These are phyloP conservation scores for Argynnis bischoffii DNA, from an alignment of 2,888 invertebrate genomes.

Conservation along the genomic window DNA sequence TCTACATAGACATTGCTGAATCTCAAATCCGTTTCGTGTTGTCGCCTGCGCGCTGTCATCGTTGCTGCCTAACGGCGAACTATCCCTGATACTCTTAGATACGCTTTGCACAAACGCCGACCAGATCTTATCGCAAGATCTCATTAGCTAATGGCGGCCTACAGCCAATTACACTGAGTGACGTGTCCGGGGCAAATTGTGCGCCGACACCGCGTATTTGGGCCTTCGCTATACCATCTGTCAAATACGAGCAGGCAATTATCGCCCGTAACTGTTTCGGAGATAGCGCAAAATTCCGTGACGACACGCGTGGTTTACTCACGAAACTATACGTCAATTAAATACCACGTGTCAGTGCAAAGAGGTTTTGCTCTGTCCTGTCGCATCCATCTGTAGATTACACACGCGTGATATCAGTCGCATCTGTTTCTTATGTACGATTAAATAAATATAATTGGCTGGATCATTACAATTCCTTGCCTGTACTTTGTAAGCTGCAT, in stretches of 20 bases:
- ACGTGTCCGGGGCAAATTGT: conserved; percentile 75
- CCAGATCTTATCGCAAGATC: conserved; percentile 48
- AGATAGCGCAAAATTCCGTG: conserved; percentile 27
- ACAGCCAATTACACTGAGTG: conserved; percentile 75
- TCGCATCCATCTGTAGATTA: conserved; percentile 34
- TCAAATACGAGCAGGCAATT: conserved; percentile 23
- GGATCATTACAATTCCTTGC: conserved; percentile 21
- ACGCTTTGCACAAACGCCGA: conserved; percentile 46
- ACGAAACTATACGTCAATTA: conserved; percentile 38
- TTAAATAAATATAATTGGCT: conserved; percentile 38
- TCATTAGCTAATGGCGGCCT: conserved; percentile 66
- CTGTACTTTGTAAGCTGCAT: conserved; percentile 16
- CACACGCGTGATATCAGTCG: conserved; percentile 31
- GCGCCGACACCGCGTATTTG: conserved; percentile 39
- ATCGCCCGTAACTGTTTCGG: conserved; percentile 15
- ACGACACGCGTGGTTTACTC: conserved; percentile 19
- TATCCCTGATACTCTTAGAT: conserved; percentile 23
- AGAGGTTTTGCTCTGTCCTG: conserved; percentile 32
- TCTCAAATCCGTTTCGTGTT: conserved; percentile 41
- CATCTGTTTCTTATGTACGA: conserved; percentile 30
- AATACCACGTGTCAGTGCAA: conserved; percentile 33
- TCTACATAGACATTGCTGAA: conserved; percentile 41
- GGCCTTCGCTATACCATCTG: conserved; percentile 22
- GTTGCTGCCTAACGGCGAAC: conserved; percentile 27
- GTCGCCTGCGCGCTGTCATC: conserved; percentile 44